Base-by-base conservation (phyloP, 2,888 invertebrate species). In the Neelides folsomi region DNA sequence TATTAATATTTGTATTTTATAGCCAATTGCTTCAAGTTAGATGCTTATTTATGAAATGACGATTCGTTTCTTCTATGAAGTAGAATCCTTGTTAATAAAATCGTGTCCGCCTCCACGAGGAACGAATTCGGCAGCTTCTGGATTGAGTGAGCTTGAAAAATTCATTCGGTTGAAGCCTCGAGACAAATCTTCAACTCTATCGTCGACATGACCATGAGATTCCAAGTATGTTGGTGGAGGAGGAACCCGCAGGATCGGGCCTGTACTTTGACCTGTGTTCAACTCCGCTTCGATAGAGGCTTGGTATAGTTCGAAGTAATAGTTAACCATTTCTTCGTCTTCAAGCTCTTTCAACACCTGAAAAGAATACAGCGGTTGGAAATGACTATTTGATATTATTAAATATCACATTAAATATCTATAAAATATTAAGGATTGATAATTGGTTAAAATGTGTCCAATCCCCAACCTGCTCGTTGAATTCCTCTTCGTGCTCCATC, bases 401-500 rank as follows among this genome's bases (percentile, higher is more conserved):
- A 20, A 35, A 19, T 47, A 7, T 34, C 35, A 7, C n/a, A 13
- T 48, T 35, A 43, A 57, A 66, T 43, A 38, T 20, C 46, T 47
- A 15, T 38, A 35, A 12, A 15, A 27, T 20, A 35, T 34, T 16
- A 37, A 2, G n/a, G 10, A 37, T 1, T 43, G 9, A 16, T 27
- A 12, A 43, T 1, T 34, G 19, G 40, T 16, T 27, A 34, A 43
- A 47, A 36, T 45, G 13, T 9, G 36, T 8, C 38, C 3, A 52
- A 9, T 41, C 45, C 54, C 51, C 63, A 70, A 86, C 89, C 78
- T 86, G 83, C 71, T 86, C 85, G 67, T 92, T 89, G 68, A 89
- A 89, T 67, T 89, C 89, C 66, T 92, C 90, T 67, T 89, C 85
- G 66, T 88, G 83, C 68, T 89, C 90, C 89, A 90, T 90, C 92